These are phyloP conservation scores for Etheostoma spectabile DNA, from an alignment of 2,113 vertebrate genomes.

Conservation along the genomic window DNA sequence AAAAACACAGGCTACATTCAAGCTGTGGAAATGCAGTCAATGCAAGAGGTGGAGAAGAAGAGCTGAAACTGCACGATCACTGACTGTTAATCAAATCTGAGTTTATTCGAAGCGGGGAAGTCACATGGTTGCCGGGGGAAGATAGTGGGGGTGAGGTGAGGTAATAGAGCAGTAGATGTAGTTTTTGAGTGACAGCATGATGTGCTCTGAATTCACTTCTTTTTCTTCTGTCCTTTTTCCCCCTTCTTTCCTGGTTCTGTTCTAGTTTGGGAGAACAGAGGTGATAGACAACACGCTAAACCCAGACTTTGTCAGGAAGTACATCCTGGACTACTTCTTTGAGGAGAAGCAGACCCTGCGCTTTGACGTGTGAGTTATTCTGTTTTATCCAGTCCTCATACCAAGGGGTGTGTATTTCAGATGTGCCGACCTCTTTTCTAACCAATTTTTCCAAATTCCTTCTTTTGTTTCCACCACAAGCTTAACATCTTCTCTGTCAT, in stretches of 20 bases:
- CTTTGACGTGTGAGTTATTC: conserved; percentile 93
- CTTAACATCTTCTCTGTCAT: conserved; percentile 32
- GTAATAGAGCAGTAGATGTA: conserved; percentile 8
- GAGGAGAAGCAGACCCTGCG: conserved; percentile 98
- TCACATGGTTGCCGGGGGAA: conserved; percentile 20
- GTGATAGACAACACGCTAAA: conserved; percentile 97
- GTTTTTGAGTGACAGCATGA: conserved; percentile 23
- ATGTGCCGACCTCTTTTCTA: conserved; percentile 37
- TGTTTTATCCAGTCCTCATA: conserved; percentile 62
- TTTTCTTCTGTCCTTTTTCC: neutral
- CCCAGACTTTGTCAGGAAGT: conserved; percentile 96
- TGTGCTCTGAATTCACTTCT: conserved; percentile 20
- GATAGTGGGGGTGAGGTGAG: neutral
- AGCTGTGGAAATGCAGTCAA: too few species aligned
- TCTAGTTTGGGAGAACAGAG: conserved; percentile 94
- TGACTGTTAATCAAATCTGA: conserved; percentile 61
- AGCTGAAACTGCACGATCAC: conserved; percentile 23
- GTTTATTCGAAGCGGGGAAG: conserved; percentile 36
- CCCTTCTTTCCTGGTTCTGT: conserved; percentile 42
- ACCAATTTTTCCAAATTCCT: conserved; percentile 37
- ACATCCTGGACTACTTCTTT: conserved; percentile 95
- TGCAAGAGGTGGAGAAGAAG: conserved; percentile 19
- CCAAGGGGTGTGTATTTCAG: conserved; percentile 22
- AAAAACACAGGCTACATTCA: too few species aligned
- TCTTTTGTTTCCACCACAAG: conserved; percentile 12